A percentile compares a stretch with the other conserved stretches of the same genome.
phyloP scores from a whole-genome alignment of 2,113 vertebrate species.

The Monopterus albus region DNA sequence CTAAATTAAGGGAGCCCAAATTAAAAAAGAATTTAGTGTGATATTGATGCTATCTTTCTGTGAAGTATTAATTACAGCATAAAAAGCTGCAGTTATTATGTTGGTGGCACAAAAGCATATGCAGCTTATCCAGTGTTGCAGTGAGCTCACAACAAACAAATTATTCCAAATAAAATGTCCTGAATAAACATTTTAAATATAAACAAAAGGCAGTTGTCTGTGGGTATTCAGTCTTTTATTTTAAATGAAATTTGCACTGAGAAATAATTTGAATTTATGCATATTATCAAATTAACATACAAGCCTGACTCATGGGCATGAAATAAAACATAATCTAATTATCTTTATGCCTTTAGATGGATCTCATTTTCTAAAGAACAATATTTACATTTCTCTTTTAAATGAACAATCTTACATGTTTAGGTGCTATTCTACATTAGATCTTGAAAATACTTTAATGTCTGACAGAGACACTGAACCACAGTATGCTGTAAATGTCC shows the following conservation, averaged over 20 bases:
- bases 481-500: background rate
- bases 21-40: constrained; percentile 10
- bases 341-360: no score
- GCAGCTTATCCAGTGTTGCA: background rate
- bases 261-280: background rate
- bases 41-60: background rate
- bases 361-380: no score
- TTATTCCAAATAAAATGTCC: constrained; percentile 1
- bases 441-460: background rate
- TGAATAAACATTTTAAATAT: background rate
- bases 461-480: background rate
- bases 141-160: background rate
- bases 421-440: background rate
- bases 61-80: background rate
- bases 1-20: no score
- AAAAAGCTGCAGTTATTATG: background rate
- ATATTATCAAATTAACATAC: background rate
- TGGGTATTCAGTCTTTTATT: background rate
- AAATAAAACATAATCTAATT: no score
- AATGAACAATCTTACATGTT: background rate
- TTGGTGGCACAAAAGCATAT: background rate
- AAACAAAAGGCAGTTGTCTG: background rate
- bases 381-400: no score
- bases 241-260: background rate
- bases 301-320: no score